Evolutionary conservation across 2,797 vertebrate genomes (phyloP).

Genomic region (Notamacropus eugenii): DNA sequence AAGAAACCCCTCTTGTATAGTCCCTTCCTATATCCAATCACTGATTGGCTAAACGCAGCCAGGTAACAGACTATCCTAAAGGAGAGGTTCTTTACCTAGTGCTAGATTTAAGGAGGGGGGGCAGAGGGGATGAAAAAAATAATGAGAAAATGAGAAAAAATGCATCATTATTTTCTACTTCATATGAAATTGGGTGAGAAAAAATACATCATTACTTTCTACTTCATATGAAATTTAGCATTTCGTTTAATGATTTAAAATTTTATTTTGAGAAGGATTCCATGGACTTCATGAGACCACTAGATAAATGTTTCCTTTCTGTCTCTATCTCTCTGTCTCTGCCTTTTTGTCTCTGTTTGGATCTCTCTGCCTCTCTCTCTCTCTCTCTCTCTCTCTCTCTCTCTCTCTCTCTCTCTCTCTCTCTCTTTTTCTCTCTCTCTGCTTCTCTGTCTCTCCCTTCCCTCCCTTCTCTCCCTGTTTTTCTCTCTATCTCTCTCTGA

Average conservation of each 20-base stretch:
- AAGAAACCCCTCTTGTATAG: background rate
- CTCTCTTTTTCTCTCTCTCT: too few relatives aligned
- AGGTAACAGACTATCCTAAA: background rate
- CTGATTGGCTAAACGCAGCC: background rate
- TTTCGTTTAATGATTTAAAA: background rate
- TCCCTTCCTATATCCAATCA: background rate
- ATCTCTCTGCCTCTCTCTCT: too few relatives aligned
- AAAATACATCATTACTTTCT: background rate
- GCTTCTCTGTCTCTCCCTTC: too few relatives aligned
- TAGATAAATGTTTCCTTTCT: background rate
- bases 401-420: too few relatives aligned
- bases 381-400: too few relatives aligned
- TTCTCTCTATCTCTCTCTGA: too few relatives aligned
- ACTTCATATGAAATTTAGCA: background rate
- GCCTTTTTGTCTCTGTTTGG: too few relatives aligned
- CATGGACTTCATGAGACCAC: background rate
- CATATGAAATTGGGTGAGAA: background rate
- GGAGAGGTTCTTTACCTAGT: background rate
- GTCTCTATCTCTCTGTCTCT: too few relatives aligned
- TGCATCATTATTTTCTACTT: too few relatives aligned
- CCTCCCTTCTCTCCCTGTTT: too few relatives aligned
- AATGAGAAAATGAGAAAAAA: too few relatives aligned
- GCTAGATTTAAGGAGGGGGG: background rate
- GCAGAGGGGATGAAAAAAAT: too few relatives aligned
- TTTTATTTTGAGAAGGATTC: background rate